phyloP scores from a whole-genome alignment of 2,797 vertebrate species.

The Leucoraja ocellata region DNA sequence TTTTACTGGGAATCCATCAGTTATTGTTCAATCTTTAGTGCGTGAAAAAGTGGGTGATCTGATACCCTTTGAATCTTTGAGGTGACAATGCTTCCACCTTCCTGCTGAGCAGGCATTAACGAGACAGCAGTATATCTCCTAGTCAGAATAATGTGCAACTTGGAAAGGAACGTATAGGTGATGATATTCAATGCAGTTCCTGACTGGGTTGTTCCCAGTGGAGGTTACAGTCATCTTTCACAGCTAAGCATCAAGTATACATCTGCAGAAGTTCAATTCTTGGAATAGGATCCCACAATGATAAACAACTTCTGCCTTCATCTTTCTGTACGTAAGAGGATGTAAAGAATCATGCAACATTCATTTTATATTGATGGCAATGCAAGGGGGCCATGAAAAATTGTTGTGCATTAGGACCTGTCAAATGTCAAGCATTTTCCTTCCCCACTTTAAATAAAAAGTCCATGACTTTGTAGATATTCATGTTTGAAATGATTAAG shows the following conservation, averaged over 20 bases:
- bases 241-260: not conserved
- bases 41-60: not conserved
- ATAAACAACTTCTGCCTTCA: not conserved
- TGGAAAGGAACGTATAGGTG: not conserved
- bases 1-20: not conserved
- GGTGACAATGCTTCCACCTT: not conserved
- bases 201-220: not conserved
- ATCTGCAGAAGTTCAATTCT: not conserved
- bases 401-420: not conserved
- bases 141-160: not conserved
- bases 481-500: not conserved
- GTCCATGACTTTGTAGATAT: not conserved
- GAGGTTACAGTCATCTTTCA: not conserved
- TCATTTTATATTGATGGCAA: not conserved
- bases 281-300: not conserved
- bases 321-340: not conserved
- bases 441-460: not conserved
- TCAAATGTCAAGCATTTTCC: not conserved
- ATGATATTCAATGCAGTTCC: not conserved
- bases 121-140: not conserved
- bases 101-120: not conserved
- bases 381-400: not conserved
- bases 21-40: not conserved
- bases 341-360: not conserved
- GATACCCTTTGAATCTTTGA: not conserved